phyloP scores from a whole-genome alignment of 2,797 vertebrate species.

The Pseudochirops cupreus region DNA sequence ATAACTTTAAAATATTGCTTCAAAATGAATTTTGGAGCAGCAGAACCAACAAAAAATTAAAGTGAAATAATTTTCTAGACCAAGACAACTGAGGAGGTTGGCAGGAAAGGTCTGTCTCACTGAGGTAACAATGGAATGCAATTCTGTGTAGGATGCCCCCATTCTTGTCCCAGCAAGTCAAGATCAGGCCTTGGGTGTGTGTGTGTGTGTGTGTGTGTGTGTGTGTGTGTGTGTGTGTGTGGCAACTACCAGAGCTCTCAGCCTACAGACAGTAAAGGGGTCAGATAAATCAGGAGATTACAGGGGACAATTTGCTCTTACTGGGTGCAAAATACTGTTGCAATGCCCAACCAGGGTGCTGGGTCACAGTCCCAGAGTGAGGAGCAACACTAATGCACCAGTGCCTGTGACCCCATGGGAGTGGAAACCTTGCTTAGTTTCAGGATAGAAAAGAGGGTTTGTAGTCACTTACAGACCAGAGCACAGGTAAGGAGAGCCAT shows the following conservation, averaged over 20 bases:
- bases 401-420: background rate
- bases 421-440: background rate
- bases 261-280: background rate
- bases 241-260: background rate
- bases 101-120: background rate
- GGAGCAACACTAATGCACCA: background rate
- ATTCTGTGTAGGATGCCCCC: background rate
- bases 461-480: background rate
- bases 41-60: background rate
- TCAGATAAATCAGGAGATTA: background rate
- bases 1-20: background rate
- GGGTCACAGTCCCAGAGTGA: background rate
- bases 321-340: background rate
- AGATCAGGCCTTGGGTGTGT: background rate
- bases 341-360: background rate
- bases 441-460: background rate
- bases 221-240: background rate
- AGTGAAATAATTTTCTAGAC: background rate
- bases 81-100: background rate
- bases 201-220: no score
- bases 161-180: background rate
- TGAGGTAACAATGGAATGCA: background rate
- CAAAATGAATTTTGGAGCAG: background rate
- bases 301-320: background rate
- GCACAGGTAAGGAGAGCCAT: background rate